Base-by-base conservation (phyloP, 2,797 vertebrate species). In the Alectoris magna region DNA sequence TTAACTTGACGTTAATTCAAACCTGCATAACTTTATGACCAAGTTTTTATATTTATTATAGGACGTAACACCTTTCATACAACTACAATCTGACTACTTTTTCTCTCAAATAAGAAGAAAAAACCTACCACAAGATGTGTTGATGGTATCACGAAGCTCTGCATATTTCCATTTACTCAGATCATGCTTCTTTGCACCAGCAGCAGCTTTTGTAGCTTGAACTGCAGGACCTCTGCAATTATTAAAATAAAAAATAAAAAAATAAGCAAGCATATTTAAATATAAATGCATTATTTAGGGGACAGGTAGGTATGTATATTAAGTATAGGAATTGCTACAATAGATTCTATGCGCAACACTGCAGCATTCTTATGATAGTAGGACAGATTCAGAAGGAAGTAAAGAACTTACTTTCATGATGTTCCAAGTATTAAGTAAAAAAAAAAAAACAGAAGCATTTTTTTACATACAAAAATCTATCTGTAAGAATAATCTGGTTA, bases 141-240 rank as follows among this genome's bases (percentile, higher is more conserved):
- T 99, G 98, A 99, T 99, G 96, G 99, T 99, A 81, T 99, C 99
- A 9, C 99, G 98, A 70, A 99, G 98, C 82, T 99, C 99, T 56
- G 99, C 99, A 2, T 99, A 99, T 94, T 99, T 99, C 99, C 99
- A 99, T 95, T 99, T 99, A 98, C 99, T 99, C 67, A 99, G 98
- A 94, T 99, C 99, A 24, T 99, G 98, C 94, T 99, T 99, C 97
- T 99, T 99, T 92, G 98, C 97, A 24, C 98, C 99, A 27, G 98
- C 98, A 64, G 98, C 98, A 55, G 98, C 98, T 98, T 99, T 99
- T 49, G 98, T 99, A 34, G 99, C 99, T 98, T 99, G 99, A 71
- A 99, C 99, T 97, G 98, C 97, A 85, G 98, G 98, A 89, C 99
- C 98, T 97, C 99, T 99, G 84, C 4, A 84, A 97, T 88, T 80